Percentiles rank a stretch among this genome's conserved stretches.
These are phyloP conservation scores for Pygoscelis antarcticus DNA, from an alignment of 2,113 vertebrate genomes.

Conservation along the genomic window DNA sequence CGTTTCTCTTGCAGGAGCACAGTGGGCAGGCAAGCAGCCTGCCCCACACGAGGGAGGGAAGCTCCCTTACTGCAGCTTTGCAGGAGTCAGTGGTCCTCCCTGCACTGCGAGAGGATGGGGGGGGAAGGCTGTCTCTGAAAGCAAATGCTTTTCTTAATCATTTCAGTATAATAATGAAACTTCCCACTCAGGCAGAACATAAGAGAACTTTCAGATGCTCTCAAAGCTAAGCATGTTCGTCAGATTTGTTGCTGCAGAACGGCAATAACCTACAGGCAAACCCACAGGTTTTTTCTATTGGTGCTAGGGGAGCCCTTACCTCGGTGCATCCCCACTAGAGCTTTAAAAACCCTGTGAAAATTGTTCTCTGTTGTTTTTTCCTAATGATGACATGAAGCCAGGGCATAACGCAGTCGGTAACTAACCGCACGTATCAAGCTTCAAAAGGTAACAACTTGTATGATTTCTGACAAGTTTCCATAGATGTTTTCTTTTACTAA, in stretches of 20 bases:
- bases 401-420: not conserved
- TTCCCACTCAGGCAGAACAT: not conserved
- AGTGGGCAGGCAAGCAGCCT: not conserved
- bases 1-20: not conserved
- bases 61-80: accelerated
- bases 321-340: not conserved
- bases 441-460: not conserved
- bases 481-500: not conserved
- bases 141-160: not conserved
- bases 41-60: not conserved
- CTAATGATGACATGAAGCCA: not conserved
- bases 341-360: not conserved
- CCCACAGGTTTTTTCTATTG: not conserved
- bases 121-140: not conserved
- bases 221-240: not conserved
- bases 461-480: not conserved
- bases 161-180: not conserved
- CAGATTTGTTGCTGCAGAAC: not conserved
- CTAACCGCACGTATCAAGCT: not conserved
- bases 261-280: not conserved
- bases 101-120: not conserved
- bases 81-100: not conserved
- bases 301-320: not conserved
- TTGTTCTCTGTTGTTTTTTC: not conserved
- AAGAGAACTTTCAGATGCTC: not conserved